Conservation (phyloP, 2,113 vertebrate species). For the Vanacampus margaritifer region DNA sequence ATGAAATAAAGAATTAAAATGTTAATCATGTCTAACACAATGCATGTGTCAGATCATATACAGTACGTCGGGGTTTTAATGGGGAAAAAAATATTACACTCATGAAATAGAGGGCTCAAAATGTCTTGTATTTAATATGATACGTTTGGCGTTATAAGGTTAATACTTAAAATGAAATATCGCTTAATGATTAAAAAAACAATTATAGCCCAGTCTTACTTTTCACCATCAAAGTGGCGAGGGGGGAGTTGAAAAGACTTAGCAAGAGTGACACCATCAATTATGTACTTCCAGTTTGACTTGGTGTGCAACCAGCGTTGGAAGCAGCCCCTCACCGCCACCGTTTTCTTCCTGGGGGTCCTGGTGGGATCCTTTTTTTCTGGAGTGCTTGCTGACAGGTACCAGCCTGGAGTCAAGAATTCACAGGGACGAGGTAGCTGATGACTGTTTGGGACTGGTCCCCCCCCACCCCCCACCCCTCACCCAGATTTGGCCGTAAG, state of each 20-base stretch:
- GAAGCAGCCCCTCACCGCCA: conserved; percentile 80
- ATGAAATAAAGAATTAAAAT: too few species aligned
- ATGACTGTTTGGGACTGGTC: neutral
- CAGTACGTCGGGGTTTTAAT: too few species aligned
- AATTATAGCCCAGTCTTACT: neutral
- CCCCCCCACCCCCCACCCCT: too few species aligned
- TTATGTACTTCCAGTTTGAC: conserved; percentile 75
- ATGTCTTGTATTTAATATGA: too few species aligned
- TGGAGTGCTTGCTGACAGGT: conserved; percentile 89
- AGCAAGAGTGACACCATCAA: neutral
- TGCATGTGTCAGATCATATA: too few species aligned
- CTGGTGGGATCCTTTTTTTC: conserved; percentile 82
- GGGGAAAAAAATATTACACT: too few species aligned
- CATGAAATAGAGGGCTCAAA: too few species aligned
- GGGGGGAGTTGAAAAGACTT: neutral
- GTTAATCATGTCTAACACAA: too few species aligned
- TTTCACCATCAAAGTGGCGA: neutral
- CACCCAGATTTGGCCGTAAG: conserved; percentile 4
- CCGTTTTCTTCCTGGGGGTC: conserved; percentile 82
- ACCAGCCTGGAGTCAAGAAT: conserved; percentile 17
- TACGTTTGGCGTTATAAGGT: too few species aligned
- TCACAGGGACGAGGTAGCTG: neutral
- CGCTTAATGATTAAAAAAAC: too few species aligned
- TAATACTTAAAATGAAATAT: too few species aligned
- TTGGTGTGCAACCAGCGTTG: conserved; percentile 84